Conservation (phyloP, 1,140 invertebrate species). For the Solenopsis invicta region DNA sequence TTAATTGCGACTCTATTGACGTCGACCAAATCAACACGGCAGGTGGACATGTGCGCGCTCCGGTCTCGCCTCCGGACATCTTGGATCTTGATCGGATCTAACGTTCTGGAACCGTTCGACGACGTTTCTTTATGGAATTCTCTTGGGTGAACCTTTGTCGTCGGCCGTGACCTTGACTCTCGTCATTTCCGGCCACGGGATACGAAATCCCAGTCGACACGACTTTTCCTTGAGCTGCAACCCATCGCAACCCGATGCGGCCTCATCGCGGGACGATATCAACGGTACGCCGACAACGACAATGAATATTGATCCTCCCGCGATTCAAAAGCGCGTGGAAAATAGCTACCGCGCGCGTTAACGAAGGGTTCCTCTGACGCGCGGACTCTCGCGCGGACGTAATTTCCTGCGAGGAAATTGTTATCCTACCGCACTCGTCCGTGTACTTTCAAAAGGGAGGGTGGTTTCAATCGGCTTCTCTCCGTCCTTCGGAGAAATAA, state of each 20-base stretch:
- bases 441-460: conserved; percentile 37
- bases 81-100: background rate
- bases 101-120: background rate
- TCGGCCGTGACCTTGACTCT: background rate
- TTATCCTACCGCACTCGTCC: conserved; percentile 51
- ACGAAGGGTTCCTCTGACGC: conserved; percentile 25
- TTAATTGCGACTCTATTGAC: conserved; percentile 53
- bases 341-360: conserved; percentile 25
- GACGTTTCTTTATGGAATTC: background rate
- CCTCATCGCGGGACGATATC: conserved; percentile 4
- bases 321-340: conserved; percentile 43
- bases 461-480: conserved; percentile 39
- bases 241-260: background rate
- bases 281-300: background rate
- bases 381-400: conserved; percentile 27
- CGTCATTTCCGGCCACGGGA: background rate
- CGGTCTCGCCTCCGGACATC: background rate
- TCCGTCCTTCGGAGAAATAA: conserved; percentile 24
- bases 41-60: background rate
- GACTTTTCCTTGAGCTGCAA: too few species aligned
- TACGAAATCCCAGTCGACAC: background rate
- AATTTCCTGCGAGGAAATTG: conserved; percentile 64
- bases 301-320: conserved; percentile 50
- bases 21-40: background rate
- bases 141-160: background rate